Evolutionary conservation across 1,140 invertebrate genomes (phyloP).

Genomic region (Pseudachorutes palmiensis): DNA sequence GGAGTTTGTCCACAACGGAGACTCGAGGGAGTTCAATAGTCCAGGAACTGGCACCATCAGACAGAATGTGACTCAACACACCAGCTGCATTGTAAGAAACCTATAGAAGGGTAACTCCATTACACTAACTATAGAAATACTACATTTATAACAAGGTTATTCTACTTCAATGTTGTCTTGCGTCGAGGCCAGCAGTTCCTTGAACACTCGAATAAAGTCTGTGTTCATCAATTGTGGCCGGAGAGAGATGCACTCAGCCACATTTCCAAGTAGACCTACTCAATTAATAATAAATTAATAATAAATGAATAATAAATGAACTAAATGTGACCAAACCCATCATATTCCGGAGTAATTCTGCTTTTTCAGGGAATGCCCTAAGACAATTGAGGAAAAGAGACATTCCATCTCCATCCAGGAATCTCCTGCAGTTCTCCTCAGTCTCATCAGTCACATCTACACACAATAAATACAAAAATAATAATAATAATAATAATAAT

Average conservation of each 20-base stretch:
- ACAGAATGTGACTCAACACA: slow-evolving; percentile 80
- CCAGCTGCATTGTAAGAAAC: slow-evolving; percentile 95
- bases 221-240: slow-evolving; percentile 73
- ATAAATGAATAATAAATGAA: slow-evolving; percentile 39
- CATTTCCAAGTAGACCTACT: slow-evolving; percentile 73
- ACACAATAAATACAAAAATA: no score
- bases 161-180: slow-evolving; percentile 91
- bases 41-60: slow-evolving; percentile 80
- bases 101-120: slow-evolving; percentile 45
- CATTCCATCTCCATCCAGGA: slow-evolving; percentile 78
- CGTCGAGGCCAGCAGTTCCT: slow-evolving; percentile 67
- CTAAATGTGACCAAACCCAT: slow-evolving; percentile 55
- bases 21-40: slow-evolving; percentile 60
- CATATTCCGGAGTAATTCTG: slow-evolving; percentile 87
- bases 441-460: slow-evolving; percentile 95
- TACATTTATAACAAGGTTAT: neutral
- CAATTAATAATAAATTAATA: neutral
- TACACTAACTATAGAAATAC: no score
- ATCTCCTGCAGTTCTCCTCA: slow-evolving; percentile 79
- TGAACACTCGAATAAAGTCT: slow-evolving; percentile 77
- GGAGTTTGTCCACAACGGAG: slow-evolving; percentile 67
- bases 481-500: no score
- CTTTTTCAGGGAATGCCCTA: slow-evolving; percentile 69
- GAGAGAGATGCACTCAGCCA: slow-evolving; percentile 84
- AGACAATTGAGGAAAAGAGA: slow-evolving; percentile 76